These are phyloP conservation scores for Macroramphosus scolopax DNA, from an alignment of 2,797 vertebrate genomes.

Conservation along the genomic window DNA sequence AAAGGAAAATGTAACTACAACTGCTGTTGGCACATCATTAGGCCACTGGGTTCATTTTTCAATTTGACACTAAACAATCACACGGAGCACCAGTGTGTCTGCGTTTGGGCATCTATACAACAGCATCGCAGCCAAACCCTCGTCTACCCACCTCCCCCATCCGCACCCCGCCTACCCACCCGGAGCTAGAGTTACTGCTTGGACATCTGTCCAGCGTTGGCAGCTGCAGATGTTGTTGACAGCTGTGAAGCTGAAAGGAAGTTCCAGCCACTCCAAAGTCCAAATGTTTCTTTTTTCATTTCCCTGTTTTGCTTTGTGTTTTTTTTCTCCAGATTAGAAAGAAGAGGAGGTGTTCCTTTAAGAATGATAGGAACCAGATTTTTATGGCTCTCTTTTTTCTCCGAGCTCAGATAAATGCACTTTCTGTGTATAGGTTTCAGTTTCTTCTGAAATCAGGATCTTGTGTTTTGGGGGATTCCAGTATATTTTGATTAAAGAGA, in stretches of 20 bases:
- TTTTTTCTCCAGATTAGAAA: slow-evolving; percentile 35
- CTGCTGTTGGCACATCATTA: too few relatives aligned
- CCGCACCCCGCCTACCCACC: slow-evolving; percentile 44
- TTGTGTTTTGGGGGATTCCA: slow-evolving; percentile 23
- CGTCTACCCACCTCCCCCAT: too few relatives aligned
- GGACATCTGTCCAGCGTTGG: slow-evolving; percentile 75
- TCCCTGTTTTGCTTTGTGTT: slow-evolving; percentile 47
- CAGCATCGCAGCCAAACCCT: slow-evolving; percentile 29
- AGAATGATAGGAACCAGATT: slow-evolving; percentile 66
- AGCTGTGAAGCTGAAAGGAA: slow-evolving; percentile 70
- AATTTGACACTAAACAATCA: slow-evolving; percentile 34
- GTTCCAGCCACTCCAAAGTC: slow-evolving; percentile 71
- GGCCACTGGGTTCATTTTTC: slow-evolving; percentile 36
- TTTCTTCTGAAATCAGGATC: slow-evolving; percentile 11
- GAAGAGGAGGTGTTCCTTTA: slow-evolving; percentile 45
- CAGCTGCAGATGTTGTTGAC: slow-evolving; percentile 78
- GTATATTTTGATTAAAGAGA: slow-evolving; percentile 25
- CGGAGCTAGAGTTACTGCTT: slow-evolving; percentile 59
- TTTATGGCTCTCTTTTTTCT: slow-evolving; percentile 25
- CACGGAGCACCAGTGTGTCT: slow-evolving; percentile 27
- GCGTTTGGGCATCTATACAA: slow-evolving; percentile 42
- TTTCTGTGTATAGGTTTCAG: slow-evolving; percentile 19
- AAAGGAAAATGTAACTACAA: too few relatives aligned
- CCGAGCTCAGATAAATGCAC: slow-evolving; percentile 12
- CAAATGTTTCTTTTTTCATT: slow-evolving; percentile 70